These are phyloP conservation scores for Anhinga anhinga DNA, from an alignment of 2,113 vertebrate species.

Conservation along the genomic window DNA sequence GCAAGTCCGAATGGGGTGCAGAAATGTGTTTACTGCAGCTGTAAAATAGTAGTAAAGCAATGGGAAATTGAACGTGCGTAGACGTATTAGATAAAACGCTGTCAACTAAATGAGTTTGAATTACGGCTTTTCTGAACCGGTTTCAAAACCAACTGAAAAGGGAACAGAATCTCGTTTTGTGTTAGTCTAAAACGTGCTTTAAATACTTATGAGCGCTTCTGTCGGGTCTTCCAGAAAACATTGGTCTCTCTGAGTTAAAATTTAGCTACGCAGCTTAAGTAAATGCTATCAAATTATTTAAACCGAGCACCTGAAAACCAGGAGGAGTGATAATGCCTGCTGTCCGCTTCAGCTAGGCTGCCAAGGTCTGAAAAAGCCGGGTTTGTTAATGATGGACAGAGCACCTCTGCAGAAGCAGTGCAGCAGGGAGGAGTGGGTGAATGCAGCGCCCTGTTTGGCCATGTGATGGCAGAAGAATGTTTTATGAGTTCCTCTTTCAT, in stretches of 20 bases:
- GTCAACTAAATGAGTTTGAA: background rate
- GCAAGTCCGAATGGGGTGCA: background rate
- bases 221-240: background rate
- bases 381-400: background rate
- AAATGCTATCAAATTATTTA: background rate
- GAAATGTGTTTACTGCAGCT: background rate
- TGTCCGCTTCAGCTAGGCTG: background rate
- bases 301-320: background rate
- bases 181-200: background rate
- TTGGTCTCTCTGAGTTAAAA: background rate
- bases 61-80: background rate
- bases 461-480: constrained; percentile 84
- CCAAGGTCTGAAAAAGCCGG: background rate
- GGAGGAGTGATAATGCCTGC: background rate
- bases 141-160: background rate
- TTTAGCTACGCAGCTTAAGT: background rate
- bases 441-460: constrained; percentile 75
- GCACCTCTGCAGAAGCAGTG: background rate
- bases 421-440: background rate
- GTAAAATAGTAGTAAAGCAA: background rate
- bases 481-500: constrained; percentile 64
- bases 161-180: background rate
- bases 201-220: background rate
- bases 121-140: background rate
- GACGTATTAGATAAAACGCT: background rate